phyloP scores from a whole-genome alignment of 2,797 vertebrate species.

The Clarias pachynema region DNA sequence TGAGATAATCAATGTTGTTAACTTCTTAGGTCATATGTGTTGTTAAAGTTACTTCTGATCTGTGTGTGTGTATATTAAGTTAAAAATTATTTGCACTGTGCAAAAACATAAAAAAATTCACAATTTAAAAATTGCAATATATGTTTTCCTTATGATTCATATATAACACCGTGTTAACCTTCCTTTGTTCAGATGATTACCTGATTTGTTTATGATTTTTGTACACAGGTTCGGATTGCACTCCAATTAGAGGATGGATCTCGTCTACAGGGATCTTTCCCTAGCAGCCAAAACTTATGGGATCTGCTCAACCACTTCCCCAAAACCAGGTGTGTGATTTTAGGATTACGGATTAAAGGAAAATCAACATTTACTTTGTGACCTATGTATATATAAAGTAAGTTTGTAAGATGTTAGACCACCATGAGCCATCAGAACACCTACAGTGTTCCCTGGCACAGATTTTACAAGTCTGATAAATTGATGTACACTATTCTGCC shows the following conservation, averaged over 20 bases:
- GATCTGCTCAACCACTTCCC: conserved; percentile 87
- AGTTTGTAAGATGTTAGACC: neutral
- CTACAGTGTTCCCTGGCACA: neutral
- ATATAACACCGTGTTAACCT: neutral
- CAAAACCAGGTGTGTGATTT: conserved; percentile 79
- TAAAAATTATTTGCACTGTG: no score
- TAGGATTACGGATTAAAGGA: neutral
- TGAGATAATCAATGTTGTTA: no score
- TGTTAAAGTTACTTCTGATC: no score
- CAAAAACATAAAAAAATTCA: neutral
- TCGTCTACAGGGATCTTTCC: conserved; percentile 85
- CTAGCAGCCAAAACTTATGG: conserved; percentile 85
- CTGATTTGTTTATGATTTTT: conserved; percentile 24
- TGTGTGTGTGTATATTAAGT: no score
- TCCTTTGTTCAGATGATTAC: neutral
- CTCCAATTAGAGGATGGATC: conserved; percentile 88
- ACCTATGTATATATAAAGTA: neutral
- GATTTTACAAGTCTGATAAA: neutral
- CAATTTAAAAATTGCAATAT: neutral
- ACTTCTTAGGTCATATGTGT: no score
- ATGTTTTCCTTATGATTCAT: neutral
- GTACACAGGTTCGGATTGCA: conserved; percentile 84
- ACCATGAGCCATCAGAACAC: neutral
- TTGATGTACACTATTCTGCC: neutral
- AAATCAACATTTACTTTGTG: neutral